Conservation (phyloP, 2,797 vertebrate species). For the Champsocephalus gunnari region DNA sequence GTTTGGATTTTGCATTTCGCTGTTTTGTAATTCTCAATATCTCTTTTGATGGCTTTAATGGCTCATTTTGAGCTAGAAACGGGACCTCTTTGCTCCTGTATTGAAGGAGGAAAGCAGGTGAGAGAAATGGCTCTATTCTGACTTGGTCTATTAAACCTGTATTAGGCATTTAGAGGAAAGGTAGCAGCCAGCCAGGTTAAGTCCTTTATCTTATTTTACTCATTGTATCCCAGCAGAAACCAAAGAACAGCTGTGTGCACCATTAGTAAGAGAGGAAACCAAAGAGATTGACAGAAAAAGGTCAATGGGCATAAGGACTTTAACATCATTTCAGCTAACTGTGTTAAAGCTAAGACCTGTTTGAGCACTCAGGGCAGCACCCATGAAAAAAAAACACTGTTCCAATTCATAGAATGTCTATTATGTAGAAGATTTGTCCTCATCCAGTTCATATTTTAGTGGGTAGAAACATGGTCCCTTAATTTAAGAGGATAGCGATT, state of each 20-base stretch:
- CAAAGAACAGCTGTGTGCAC: slow-evolving; percentile 20
- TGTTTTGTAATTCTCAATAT: not conserved
- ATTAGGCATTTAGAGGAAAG: slow-evolving; percentile 31
- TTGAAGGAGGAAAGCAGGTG: slow-evolving; percentile 18
- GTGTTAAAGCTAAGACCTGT: slow-evolving; percentile 8
- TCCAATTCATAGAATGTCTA: slow-evolving; percentile 1
- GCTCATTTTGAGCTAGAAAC: slow-evolving; percentile 7
- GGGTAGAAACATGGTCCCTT: not conserved
- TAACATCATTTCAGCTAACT: slow-evolving; percentile 17
- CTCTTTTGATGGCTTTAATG: not conserved
- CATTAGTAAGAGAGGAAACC: slow-evolving; percentile 28
- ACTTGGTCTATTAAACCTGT: slow-evolving; percentile 33
- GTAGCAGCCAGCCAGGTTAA: slow-evolving; percentile 11
- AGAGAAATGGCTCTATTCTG: slow-evolving; percentile 19
- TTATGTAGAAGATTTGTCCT: not conserved
- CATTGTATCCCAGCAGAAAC: slow-evolving; percentile 17
- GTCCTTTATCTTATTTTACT: slow-evolving; percentile 24
- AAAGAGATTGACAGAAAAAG: slow-evolving; percentile 11
- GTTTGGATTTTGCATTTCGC: not conserved
- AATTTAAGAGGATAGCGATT: not conserved
- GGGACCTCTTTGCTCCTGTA: not conserved
- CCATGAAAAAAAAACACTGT: not conserved
- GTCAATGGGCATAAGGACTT: not conserved
- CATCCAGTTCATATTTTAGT: not conserved
- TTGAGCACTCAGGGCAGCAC: not conserved